Conservation (phyloP, 2,797 vertebrate genomes). For the Neoniphon sammara region DNA sequence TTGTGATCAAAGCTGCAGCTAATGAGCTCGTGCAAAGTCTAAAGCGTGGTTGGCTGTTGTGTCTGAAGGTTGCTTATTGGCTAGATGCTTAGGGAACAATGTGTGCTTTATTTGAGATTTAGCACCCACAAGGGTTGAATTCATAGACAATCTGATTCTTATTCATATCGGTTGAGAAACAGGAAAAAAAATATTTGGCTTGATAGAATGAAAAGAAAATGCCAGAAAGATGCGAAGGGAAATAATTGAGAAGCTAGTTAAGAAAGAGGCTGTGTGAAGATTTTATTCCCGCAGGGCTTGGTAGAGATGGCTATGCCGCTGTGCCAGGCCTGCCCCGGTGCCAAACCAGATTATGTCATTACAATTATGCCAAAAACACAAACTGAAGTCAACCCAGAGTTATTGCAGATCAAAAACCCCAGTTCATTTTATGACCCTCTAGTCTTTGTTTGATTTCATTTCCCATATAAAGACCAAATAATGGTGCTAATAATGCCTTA, state of each 20-base stretch:
- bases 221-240: neutral
- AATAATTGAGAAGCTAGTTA: neutral
- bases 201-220: conserved; percentile 16
- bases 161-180: neutral
- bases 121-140: neutral
- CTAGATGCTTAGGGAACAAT: neutral
- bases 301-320: conserved; percentile 1
- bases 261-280: neutral
- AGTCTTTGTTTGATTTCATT: conserved; percentile 28
- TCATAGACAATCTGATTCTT: neutral
- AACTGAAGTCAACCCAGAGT: conserved; percentile 22
- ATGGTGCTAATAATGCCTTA: neutral
- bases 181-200: neutral
- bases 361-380: conserved; percentile 31
- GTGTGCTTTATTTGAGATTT: neutral
- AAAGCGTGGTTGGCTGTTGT: neutral
- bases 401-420: conserved; percentile 31
- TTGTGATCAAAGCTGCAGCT: neutral
- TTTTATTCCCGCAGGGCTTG: conserved; percentile 19
- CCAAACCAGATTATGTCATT: conserved; percentile 52
- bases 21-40: neutral
- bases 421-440: conserved; percentile 22
- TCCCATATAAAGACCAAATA: conserved; percentile 33
- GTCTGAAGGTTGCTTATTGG: neutral
- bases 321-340: conserved; percentile 17